Evolutionary conservation across 23 tunicate species (phyloP).

Genomic region (Aplidium turbinatum): DNA sequence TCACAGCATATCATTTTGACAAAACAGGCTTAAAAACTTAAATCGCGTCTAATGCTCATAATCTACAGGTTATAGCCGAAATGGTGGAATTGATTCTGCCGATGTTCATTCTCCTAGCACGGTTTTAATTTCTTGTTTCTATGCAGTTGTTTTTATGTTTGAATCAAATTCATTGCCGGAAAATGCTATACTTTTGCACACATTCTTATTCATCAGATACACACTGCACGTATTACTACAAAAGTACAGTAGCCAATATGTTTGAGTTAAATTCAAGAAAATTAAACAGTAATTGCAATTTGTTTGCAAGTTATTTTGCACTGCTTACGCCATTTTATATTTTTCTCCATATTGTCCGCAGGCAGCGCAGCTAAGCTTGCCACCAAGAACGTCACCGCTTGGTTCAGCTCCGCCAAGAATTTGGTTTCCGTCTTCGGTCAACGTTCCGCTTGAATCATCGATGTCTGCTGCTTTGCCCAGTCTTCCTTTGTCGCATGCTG

Average conservation of each 20-base stretch:
- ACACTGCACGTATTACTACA: no score
- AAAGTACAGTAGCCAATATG: background rate
- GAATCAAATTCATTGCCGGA: no score
- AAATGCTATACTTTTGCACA: no score
- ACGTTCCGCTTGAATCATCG: constrained; percentile 31
- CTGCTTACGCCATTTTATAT: background rate
- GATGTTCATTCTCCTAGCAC: constrained; percentile 29
- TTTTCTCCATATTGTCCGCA: constrained; percentile 15
- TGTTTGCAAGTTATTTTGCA: background rate
- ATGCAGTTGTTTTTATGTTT: no score
- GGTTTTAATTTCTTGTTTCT: background rate
- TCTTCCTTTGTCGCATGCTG: constrained; percentile 1
- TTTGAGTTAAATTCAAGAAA: background rate
- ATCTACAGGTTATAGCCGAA: constrained; percentile 26
- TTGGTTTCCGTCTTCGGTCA: constrained; percentile 38
- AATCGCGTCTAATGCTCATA: no score
- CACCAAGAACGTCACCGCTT: constrained; percentile 12
- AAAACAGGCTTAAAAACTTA: no score
- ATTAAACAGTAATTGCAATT: background rate
- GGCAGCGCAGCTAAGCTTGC: background rate
- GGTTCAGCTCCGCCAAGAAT: constrained; percentile 43
- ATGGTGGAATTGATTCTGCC: background rate
- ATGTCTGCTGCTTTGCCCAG: constrained; percentile 11
- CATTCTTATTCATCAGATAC: no score
- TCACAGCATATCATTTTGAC: no score